Conservation (phyloP, 2,888 invertebrate species). For the Drosophila borealis region DNA sequence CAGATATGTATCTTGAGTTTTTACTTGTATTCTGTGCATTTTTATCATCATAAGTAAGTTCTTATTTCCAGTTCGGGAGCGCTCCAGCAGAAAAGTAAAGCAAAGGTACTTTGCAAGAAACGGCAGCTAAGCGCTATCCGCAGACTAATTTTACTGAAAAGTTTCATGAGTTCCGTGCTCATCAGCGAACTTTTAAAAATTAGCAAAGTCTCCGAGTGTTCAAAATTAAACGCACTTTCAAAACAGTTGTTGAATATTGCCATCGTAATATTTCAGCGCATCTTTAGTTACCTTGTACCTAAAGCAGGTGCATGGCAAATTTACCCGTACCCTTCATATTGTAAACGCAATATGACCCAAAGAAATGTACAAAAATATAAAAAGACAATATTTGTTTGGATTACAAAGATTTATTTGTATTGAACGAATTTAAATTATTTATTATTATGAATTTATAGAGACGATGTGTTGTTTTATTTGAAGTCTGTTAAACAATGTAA, state of each 20-base stretch:
- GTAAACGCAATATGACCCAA: background rate
- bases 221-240: no score
- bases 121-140: background rate
- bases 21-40: no score
- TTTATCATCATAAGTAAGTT: background rate
- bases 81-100: background rate
- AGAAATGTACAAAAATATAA: background rate
- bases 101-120: background rate
- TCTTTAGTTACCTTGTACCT: no score
- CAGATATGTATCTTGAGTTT: no score
- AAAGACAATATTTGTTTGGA: constrained; percentile 35
- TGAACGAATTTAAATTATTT: constrained; percentile 73
- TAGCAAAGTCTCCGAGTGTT: no score
- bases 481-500: constrained; percentile 79
- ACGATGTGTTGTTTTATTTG: constrained; percentile 54
- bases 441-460: constrained; percentile 64
- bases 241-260: no score
- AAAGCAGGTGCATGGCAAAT: background rate
- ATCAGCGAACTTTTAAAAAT: no score
- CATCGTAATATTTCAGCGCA: no score
- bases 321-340: background rate
- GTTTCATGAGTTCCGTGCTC: no score
- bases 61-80: background rate
- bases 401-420: constrained; percentile 74
- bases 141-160: no score